Evolutionary conservation across 2,888 invertebrate genomes (phyloP).

Genomic region (Orthosia incerta): DNA sequence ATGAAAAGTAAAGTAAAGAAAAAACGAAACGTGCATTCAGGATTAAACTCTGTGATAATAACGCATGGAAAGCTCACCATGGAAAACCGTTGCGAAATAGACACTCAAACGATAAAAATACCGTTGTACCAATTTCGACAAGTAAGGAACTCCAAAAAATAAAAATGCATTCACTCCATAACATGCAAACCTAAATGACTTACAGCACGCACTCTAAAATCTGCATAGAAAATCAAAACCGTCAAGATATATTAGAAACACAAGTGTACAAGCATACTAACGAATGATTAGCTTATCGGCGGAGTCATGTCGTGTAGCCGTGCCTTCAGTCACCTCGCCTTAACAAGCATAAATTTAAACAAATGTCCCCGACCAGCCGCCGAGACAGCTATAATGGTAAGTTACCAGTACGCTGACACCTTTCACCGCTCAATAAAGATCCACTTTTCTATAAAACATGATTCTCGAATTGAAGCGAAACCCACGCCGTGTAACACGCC

Average conservation of each 20-base stretch:
- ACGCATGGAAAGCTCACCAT: not conserved
- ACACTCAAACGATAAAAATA: not conserved
- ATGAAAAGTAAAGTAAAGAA: no score
- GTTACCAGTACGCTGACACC: conserved; percentile 70
- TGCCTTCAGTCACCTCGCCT: conserved; percentile 72
- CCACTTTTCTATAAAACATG: conserved; percentile 84
- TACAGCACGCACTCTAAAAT: conserved; percentile 36
- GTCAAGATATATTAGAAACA: conserved; percentile 26
- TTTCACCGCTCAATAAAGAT: conserved; percentile 86
- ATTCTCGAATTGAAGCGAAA: conserved; percentile 72
- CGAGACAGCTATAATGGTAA: conserved; percentile 71
- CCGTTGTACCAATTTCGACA: not conserved
- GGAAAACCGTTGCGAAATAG: not conserved
- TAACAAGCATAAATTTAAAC: conserved; percentile 77
- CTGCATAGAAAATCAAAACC: conserved; percentile 32
- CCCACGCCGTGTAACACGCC: conserved; percentile 68
- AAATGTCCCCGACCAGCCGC: conserved; percentile 73
- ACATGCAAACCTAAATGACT: conserved; percentile 17
- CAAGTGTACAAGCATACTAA: conserved; percentile 60
- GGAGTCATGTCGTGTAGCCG: conserved; percentile 61
- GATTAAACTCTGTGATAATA: not conserved
- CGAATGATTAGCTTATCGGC: conserved; percentile 66
- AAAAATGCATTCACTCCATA: conserved; percentile 22
- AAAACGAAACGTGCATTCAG: not conserved
- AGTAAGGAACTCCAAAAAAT: conserved; percentile 29